Base-by-base conservation (phyloP, 2,113 vertebrate genomes). In the Andinoacara biseriatus region DNA sequence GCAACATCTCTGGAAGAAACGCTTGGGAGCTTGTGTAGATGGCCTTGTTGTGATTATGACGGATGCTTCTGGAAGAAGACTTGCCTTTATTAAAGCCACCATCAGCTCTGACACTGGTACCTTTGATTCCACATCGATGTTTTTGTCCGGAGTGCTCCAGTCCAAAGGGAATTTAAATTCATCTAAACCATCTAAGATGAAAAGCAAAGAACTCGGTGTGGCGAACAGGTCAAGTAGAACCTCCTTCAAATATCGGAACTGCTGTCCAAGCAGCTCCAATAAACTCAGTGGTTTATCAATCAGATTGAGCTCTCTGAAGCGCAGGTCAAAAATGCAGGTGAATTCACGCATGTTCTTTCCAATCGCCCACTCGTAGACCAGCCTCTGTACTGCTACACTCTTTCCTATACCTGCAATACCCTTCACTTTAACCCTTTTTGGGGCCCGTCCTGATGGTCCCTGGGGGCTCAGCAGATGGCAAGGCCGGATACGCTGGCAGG, bases 341-440 rank as follows among this genome's bases (percentile, higher is more conserved):
- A 94, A 85, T 40, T 83, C 82, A 10, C 77, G 87, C 92, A 96
- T 95, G 62, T 93, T 91, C 63, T 81, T 93, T 8, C 94, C 95
- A 3, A 95, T 90, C 0, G 95, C 96, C 95, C 96, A 96, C 72
- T 96, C 95, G 1, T 95, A 92, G 82, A 96, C 91, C 1, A 95
- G 62, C 76, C 94, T 96, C 88, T 95, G 95, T 1, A 94, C 90
- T 3, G 94, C 88, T 38, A 95, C 90, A 15, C 94, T 96, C 79
- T 96, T 96, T 49, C 96, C 96, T 1, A 96, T 95, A 1, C 96
- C 96, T 0, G 95, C 95, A 0, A 94, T 95, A 1, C 95, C 95
- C 59, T 95, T 96, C 58, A 96, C 76, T 61, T 96, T 94, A 14
- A 96, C 94, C 0, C 92, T 93, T 81, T 87, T 93, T 0, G 95